Percentiles rank a stretch among this genome's conserved stretches.
These are phyloP conservation scores for Temnothorax curvispinosus DNA, from an alignment of 1,140 invertebrate species.

Conservation along the genomic window DNA sequence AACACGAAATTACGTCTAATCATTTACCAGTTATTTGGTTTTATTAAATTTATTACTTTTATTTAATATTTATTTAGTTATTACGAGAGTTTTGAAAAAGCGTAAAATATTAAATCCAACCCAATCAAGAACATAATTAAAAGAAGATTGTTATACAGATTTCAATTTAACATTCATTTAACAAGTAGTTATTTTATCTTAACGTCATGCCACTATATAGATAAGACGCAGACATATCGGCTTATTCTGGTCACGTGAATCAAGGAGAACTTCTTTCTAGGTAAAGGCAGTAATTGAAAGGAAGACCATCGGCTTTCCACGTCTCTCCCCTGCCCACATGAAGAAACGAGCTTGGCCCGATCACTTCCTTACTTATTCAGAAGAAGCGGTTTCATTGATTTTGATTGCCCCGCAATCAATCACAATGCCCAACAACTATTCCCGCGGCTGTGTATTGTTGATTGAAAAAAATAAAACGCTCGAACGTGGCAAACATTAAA, in stretches of 20 bases:
- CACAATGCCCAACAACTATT: not conserved
- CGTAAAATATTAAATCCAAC: not conserved
- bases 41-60: not conserved
- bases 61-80: not conserved
- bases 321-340: not conserved
- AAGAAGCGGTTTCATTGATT: conserved; percentile 52
- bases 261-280: conserved; percentile 49
- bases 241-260: conserved; percentile 57
- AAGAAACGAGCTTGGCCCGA: not conserved
- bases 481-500: not conserved
- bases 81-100: not conserved
- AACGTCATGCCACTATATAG: not conserved
- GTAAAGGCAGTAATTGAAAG: conserved; percentile 56
- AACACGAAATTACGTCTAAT: not conserved
- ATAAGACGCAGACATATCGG: conserved; percentile 12
- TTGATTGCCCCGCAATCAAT: conserved; percentile 44
- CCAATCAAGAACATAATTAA: not conserved
- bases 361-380: conserved; percentile 43
- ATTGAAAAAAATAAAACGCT: conserved; percentile 4
- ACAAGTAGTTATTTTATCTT: not conserved
- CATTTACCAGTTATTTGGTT: not conserved
- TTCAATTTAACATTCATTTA: not conserved
- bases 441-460: not conserved
- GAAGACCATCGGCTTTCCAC: conserved; percentile 31
- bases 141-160: not conserved